Percentiles rank a stretch among this genome's conserved stretches.
phyloP scores from a whole-genome alignment of 2,888 invertebrate species.

The Gastrophysa polygoni region DNA sequence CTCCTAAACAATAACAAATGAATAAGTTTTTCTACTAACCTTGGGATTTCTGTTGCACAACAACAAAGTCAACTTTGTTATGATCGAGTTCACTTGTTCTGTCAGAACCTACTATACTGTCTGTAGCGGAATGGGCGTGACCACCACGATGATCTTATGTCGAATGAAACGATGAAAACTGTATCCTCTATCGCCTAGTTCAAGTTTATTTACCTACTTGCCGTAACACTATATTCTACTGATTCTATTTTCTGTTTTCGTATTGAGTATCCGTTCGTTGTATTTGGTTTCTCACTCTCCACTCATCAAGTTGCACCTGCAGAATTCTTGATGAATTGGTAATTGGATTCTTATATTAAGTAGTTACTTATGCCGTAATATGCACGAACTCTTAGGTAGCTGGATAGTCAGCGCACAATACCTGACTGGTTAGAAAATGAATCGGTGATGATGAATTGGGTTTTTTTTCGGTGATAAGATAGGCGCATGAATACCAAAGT shows the following conservation, averaged over 20 bases:
- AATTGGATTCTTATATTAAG: too few species aligned
- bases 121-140: constrained; percentile 21
- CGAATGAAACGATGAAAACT: constrained; percentile 6
- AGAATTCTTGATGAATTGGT: neutral
- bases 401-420: too few species aligned
- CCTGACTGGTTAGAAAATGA: too few species aligned
- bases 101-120: constrained; percentile 16
- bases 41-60: constrained; percentile 9
- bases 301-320: constrained; percentile 7
- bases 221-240: neutral
- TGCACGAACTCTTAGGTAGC: too few species aligned
- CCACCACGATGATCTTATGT: too few species aligned
- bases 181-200: neutral
- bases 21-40: constrained; percentile 10
- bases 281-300: constrained; percentile 1
- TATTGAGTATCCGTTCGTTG: neutral
- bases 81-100: constrained; percentile 6
- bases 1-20: neutral
- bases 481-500: too few species aligned
- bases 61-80: constrained; percentile 11
- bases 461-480: too few species aligned
- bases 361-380: too few species aligned
- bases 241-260: constrained; percentile 11
- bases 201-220: neutral
- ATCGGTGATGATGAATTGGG: too few species aligned